Percentiles rank a stretch among this genome's conserved stretches.
phyloP scores from a whole-genome alignment of 2,888 invertebrate species.

The Pheosia tremula region DNA sequence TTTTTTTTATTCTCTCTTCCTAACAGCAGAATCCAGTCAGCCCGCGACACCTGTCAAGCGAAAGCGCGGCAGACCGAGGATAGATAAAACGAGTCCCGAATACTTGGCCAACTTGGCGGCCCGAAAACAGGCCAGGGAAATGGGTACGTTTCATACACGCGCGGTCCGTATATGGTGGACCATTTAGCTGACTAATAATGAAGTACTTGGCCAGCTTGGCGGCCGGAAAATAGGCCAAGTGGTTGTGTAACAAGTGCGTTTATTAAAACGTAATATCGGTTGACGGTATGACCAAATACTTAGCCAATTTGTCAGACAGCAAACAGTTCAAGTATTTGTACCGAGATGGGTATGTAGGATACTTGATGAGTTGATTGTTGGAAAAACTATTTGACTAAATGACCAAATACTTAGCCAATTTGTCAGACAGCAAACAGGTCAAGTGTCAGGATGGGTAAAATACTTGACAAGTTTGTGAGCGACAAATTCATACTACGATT shows the following conservation, averaged over 20 bases:
- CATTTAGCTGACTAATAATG: not conserved
- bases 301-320: constrained; percentile 53
- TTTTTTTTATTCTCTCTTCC: constrained; percentile 4
- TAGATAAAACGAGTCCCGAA: constrained; percentile 76
- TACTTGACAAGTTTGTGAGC: not conserved
- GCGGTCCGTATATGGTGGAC: not conserved
- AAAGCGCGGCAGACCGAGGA: constrained; percentile 71
- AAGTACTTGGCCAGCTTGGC: constrained; percentile 73
- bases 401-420: constrained; percentile 66
- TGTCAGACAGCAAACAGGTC: constrained; percentile 36
- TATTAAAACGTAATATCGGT: constrained; percentile 47
- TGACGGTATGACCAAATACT: constrained; percentile 59
- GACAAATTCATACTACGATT: not conserved
- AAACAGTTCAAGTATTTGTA: too few relatives aligned
- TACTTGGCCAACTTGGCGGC: constrained; percentile 73
- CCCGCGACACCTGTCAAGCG: constrained; percentile 58
- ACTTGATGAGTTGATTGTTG: not conserved
- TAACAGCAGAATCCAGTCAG: constrained; percentile 52
- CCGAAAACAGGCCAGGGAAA: constrained; percentile 71
- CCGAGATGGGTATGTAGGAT: constrained; percentile 62
- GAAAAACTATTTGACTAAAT: not conserved
- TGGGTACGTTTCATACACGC: constrained; percentile 56
- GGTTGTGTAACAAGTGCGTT: too few relatives aligned
- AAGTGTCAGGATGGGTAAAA: constrained; percentile 56
- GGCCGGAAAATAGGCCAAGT: constrained; percentile 42